Base-by-base conservation (phyloP, 2,797 vertebrate species). In the Vespertilio murinus region DNA sequence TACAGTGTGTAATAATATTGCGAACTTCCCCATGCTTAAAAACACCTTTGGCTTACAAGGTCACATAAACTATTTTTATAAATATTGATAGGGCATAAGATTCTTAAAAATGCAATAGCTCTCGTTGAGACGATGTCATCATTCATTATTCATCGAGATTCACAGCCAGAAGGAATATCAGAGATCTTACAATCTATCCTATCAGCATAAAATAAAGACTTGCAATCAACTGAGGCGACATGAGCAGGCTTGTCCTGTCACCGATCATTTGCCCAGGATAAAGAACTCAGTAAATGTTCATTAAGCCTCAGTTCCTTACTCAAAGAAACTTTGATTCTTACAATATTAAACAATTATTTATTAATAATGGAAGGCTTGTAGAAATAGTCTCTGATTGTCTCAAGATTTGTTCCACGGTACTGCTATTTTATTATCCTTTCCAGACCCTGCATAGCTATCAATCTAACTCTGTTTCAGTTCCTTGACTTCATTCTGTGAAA, bases 21-120 rank as follows among this genome's bases (percentile, higher is more conserved):
- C 47, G 42, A 78, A 88, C 74, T 84, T 94, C 71, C 70, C 69
- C 7, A 70, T 6, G 6, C 54, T 77, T 59, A 78, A 78, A 78
- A 30, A 42, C 10, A n/a, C 65, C 17, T 2, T 74, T 88, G 30
- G 10, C 59, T 20, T 85, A 75, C 47, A 78, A 80, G 45, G 7
- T 78, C 83, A 49, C 1, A 30, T 52, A 42, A 40, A 67, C 20
- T 33, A 49, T 54, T 74, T 90, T 87, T 77, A 33, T 2, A 45
- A 77, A 40, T 81, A 40, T 40, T 69, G 28, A 14, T 71, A 82
- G 25, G 56, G 82, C 45, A 87, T 71, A 30, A 22, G 47, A 70
- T 86, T 73, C 25, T 75, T 30, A 82, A 80, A 56, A 11, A 40
- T 52, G 33, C 5, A 85, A 30, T 17, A 49, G 22, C 14, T 80